Base-by-base conservation (phyloP, 1,140 invertebrate species). In the Aphelinus atriplicis region DNA sequence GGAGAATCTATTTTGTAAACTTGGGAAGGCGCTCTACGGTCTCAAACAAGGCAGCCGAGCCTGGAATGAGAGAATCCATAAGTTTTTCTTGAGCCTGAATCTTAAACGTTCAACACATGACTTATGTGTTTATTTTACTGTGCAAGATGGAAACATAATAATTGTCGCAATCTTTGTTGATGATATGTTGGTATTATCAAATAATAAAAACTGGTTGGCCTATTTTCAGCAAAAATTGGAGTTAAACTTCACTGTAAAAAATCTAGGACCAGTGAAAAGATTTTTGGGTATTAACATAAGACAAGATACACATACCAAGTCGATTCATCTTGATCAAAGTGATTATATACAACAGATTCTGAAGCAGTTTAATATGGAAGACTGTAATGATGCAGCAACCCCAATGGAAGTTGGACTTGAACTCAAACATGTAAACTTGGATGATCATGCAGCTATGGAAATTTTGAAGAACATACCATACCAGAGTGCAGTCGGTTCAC, bases 11-110 rank as follows among this genome's bases (percentile, higher is more conserved):
- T 78, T 80, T 61, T 84, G 75, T 26, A 77, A 70, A 60, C 53
- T 88, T 5, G 81, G 80, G 56, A 86, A 84, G 77, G 80, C 81
- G 2, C 47, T 89, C 3, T 88, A 88, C 77, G 86, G 83, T 2
- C 68, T 89, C 3, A 85, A 87, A 69, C 86, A 89, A 72, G 80
- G 83, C 10, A 81, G 83, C 9, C 69, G 82, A 55, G 75, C 73
- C 3, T 89, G 86, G 86, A 83, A 86, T 73, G 71, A 82, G 42
- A 77, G 70, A 67, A 73, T 80, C 73, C 71, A 61, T 87, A 79
- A 73, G 78, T 81, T 73, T 6, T 47, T 73, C 7, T 47, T 48
- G 43, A 10, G 42, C 26, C 46, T 48, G 7, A 26, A 56, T 26
- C 55, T 73, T 1, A 63, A 53, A n/a, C 42, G 43, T n/a, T 57